Evolutionary conservation across 2,888 invertebrate genomes (phyloP), one percentile per base, ranked within the genome.

Genomic region (Apamea epomidion): DNA sequence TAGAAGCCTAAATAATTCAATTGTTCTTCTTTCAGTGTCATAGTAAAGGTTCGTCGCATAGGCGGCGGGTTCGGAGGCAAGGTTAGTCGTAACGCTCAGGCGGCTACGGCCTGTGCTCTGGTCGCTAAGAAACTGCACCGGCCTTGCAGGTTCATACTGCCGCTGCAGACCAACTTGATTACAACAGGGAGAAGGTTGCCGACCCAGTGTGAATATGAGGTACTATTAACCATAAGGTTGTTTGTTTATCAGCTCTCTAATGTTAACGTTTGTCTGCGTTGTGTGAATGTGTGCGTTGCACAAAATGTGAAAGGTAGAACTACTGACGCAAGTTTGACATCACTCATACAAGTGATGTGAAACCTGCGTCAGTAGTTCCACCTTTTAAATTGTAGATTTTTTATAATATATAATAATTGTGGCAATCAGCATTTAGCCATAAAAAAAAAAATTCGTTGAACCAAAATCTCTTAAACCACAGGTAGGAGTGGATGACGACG

Each of bases 51-150:
- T 0, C 97, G 97, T 78, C 94, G 98, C 84, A 73, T 98, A 32
- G 98, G 98, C 64, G 98, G 98, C 75, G 97, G 96, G 71, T 97
- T 98, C 92, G 98, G 98, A 21, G 94, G 97, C 18, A 98, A 98
- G 94, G 97, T 98, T 74, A 97, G 97, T 5, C 97, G 98, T 5
- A 95, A 97, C 37, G 93, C 94, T 1, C 97, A 97, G 72, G 94
- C 97, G 0, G 95, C 98, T 0, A 96, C 97, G 5, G 98, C 98
- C 0, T 97, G 98, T 87, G 98, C 98, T 0, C 88, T 98, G 7
- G 98, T 97, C 0, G 97, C 98, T 0, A 92, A 95, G 83, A 95
- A 95, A 67, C 91, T 97, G 68, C 95, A 97, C 92, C 94, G 96
- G n/a, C 97, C 98, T 0, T 98, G 98, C 8, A 71, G 98, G 60